Conservation (phyloP, 2,888 invertebrate species). For the Trimorus sp. region DNA sequence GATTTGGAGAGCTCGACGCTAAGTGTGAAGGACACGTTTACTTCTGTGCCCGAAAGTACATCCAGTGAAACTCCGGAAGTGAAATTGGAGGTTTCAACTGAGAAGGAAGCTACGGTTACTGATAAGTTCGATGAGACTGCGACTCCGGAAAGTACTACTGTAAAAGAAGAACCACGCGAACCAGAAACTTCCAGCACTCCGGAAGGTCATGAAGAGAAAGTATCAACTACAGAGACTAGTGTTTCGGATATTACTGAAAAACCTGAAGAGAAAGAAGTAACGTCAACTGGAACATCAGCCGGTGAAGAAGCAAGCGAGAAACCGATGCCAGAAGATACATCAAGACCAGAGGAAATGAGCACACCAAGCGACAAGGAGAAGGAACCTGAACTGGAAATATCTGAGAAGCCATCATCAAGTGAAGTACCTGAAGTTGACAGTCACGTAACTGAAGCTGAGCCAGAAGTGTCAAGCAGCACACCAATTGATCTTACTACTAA, state of each 20-base stretch:
- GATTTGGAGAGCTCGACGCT: slow-evolving; percentile 27
- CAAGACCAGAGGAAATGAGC: slow-evolving; percentile 52
- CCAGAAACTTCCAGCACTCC: not conserved
- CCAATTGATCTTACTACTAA: slow-evolving; percentile 42
- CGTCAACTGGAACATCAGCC: slow-evolving; percentile 40
- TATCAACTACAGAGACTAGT: slow-evolving; percentile 42
- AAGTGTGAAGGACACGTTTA: slow-evolving; percentile 27
- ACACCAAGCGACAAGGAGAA: slow-evolving; percentile 53
- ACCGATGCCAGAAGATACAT: slow-evolving; percentile 54
- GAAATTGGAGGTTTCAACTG: slow-evolving; percentile 28
- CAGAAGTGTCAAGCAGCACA: slow-evolving; percentile 18
- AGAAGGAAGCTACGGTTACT: slow-evolving; percentile 27
- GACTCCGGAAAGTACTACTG: slow-evolving; percentile 33
- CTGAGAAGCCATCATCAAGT: slow-evolving; percentile 29
- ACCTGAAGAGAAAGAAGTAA: slow-evolving; percentile 45
- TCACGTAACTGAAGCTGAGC: slow-evolving; percentile 22
- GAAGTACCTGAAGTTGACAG: slow-evolving; percentile 33
- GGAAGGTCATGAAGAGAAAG: slow-evolving; percentile 13
- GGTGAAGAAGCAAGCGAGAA: slow-evolving; percentile 37
- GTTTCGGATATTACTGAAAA: slow-evolving; percentile 50
- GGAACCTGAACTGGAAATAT: not conserved
- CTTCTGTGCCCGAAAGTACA: slow-evolving; percentile 12
- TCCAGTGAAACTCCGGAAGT: slow-evolving; percentile 3
- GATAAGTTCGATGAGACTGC: slow-evolving; percentile 18
- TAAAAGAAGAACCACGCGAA: slow-evolving; percentile 30